These are phyloP conservation scores for Actinernus sp. DNA, from an alignment of 92 coral and sea anemone genomes.

Conservation along the genomic window DNA sequence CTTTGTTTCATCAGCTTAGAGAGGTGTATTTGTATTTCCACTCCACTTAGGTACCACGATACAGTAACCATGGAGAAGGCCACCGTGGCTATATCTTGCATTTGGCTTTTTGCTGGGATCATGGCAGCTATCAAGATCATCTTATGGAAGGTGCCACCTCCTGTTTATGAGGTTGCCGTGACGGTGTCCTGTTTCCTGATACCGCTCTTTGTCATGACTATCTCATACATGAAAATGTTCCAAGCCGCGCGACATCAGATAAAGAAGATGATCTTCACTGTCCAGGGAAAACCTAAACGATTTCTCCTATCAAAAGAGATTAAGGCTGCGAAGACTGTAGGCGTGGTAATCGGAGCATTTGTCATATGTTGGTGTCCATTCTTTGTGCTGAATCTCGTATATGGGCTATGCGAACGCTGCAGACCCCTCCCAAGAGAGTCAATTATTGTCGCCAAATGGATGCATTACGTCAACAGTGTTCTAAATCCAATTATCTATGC, in stretches of 20 bases:
- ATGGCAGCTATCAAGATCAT: slow-evolving; percentile 74
- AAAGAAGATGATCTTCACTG: slow-evolving; percentile 84
- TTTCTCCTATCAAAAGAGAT: slow-evolving; percentile 87
- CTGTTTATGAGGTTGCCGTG: slow-evolving; percentile 75
- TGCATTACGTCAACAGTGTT: slow-evolving; percentile 97
- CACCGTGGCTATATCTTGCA: slow-evolving; percentile 50
- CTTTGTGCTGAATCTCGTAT: slow-evolving; percentile 85
- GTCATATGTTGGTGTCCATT: slow-evolving; percentile 96
- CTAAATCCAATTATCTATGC: slow-evolving; percentile 96
- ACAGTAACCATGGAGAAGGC: slow-evolving; percentile 76
- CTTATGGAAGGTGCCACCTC: slow-evolving; percentile 71
- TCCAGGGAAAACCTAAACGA: slow-evolving; percentile 88
- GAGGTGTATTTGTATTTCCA: slow-evolving; percentile 64
- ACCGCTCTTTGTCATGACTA: slow-evolving; percentile 71
- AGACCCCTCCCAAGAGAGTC: slow-evolving; percentile 72
- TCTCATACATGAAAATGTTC: slow-evolving; percentile 75
- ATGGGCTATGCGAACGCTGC: slow-evolving; percentile 71
- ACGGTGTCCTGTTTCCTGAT: slow-evolving; percentile 72
- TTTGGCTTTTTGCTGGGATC: slow-evolving; percentile 72
- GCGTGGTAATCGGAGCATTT: slow-evolving; percentile 93
- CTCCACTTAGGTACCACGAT: slow-evolving; percentile 74
- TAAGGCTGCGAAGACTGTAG: slow-evolving; percentile 97
- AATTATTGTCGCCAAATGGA: slow-evolving; percentile 91
- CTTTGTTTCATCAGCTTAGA: slow-evolving; percentile 68
- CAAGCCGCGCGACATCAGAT: slow-evolving; percentile 82